phyloP scores from a whole-genome alignment of 2,888 invertebrate species.

The Chalcosyrphus nemorum region DNA sequence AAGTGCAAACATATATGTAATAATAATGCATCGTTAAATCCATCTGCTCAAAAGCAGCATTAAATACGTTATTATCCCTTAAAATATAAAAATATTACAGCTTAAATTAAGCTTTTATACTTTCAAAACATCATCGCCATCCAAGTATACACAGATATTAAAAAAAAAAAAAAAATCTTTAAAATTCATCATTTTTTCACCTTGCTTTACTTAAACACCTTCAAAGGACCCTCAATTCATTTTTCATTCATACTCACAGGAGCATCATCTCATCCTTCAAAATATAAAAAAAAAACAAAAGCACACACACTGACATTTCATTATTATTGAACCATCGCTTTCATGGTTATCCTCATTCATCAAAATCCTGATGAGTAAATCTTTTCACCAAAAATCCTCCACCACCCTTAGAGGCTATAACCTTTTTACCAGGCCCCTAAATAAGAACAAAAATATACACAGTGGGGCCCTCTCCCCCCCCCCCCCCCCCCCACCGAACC shows the following conservation, averaged over 20 bases:
- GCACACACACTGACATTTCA: conserved; percentile 37
- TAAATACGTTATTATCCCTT: not conserved
- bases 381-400: conserved; percentile 38
- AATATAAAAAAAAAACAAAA: not conserved
- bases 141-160: not conserved
- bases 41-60: not conserved
- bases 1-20: too few relatives aligned
- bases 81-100: not conserved
- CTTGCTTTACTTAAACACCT: not conserved
- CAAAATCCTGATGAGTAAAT: conserved; percentile 43
- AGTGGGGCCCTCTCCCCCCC: not conserved
- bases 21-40: too few relatives aligned
- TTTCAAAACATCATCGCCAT: not conserved
- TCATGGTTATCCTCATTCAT: conserved; percentile 59
- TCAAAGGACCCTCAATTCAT: conserved; percentile 5
- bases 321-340: conserved; percentile 68
- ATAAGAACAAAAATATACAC: not conserved
- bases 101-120: conserved; percentile 21
- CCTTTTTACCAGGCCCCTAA: conserved; percentile 2
- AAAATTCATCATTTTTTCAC: not conserved
- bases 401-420: conserved; percentile 4
- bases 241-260: conserved; percentile 14
- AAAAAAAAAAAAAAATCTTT: not conserved
- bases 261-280: not conserved
- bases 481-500: too few relatives aligned